Conservation (phyloP, 2,797 vertebrate genomes). For the Nannoperca obscura region DNA sequence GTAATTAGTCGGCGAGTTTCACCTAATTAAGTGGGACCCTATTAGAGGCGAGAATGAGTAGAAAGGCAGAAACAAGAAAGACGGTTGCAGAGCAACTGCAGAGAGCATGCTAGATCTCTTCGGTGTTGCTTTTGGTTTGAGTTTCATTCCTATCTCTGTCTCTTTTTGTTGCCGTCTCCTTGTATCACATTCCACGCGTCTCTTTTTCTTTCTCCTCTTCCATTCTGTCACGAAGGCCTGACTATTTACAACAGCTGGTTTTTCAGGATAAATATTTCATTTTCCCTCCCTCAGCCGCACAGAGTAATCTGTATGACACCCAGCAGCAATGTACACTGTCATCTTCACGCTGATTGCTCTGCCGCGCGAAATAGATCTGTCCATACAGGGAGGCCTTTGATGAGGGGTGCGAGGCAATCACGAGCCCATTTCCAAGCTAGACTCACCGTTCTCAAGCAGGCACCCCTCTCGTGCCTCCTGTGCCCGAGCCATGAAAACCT, state of each 20-base stretch:
- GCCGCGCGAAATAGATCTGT: slow-evolving; percentile 59
- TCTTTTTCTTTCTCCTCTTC: neutral
- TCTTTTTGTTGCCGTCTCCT: slow-evolving; percentile 15
- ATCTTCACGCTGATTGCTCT: slow-evolving; percentile 57
- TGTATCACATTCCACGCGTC: slow-evolving; percentile 32
- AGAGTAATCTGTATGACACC: slow-evolving; percentile 58
- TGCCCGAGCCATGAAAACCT: neutral
- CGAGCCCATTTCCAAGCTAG: slow-evolving; percentile 31
- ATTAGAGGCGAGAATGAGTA: slow-evolving; percentile 57
- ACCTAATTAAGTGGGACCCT: slow-evolving; percentile 72
- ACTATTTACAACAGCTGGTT: slow-evolving; percentile 52
- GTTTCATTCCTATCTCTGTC: slow-evolving; percentile 10
- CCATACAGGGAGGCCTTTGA: slow-evolving; percentile 51
- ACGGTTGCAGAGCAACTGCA: slow-evolving; percentile 32
- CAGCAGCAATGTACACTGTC: slow-evolving; percentile 41
- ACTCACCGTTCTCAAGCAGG: slow-evolving; percentile 20
- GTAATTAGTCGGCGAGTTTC: slow-evolving; percentile 70
- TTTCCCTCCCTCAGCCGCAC: slow-evolving; percentile 14
- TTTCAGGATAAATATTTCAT: slow-evolving; percentile 70
- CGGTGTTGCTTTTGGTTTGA: slow-evolving; percentile 9
- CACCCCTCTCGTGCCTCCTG: slow-evolving; percentile 20
- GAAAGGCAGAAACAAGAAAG: slow-evolving; percentile 32
- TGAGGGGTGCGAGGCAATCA: slow-evolving; percentile 46
- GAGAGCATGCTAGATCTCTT: slow-evolving; percentile 55
- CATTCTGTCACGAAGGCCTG: slow-evolving; percentile 14